Evolutionary conservation across 2,113 vertebrate species (phyloP).

Genomic region (Probosciger aterrimus): DNA sequence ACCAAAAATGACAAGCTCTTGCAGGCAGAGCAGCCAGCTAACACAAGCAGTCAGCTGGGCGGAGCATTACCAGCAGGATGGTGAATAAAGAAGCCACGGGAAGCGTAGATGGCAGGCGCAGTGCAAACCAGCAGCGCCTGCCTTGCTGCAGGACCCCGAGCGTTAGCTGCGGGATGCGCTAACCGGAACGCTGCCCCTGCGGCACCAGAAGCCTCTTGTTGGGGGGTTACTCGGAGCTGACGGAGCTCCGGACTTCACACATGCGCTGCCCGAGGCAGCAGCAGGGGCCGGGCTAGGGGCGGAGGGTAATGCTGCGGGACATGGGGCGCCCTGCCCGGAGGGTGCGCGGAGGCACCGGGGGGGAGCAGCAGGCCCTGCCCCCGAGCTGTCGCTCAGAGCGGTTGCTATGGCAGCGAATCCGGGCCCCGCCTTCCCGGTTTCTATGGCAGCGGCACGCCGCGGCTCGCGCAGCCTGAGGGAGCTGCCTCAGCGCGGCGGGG

Average conservation of each 20-base stretch:
- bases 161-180: rapidly evolving
- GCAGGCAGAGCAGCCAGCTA: neutral
- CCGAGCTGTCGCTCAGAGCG: neutral
- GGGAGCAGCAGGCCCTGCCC: neutral
- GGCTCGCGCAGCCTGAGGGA: neutral
- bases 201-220: rapidly evolving
- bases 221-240: too few relatives aligned
- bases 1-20: neutral
- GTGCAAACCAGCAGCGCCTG: rapidly evolving
- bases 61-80: neutral
- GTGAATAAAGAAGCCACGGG: neutral
- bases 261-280: neutral
- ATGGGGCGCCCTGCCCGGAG: too few relatives aligned
- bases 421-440: neutral
- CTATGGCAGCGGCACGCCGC: neutral
- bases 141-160: rapidly evolving
- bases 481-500: neutral
- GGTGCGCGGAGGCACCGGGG: too few relatives aligned
- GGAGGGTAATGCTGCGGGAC: rapidly evolving
- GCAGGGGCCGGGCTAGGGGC: rapidly evolving
- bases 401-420: neutral
- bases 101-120: rapidly evolving
- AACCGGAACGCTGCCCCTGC: rapidly evolving
- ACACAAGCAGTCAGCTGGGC: rapidly evolving
- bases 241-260: rapidly evolving